phyloP scores from a whole-genome alignment of 2,888 invertebrate species.

The Eupithecia subfuscata region DNA sequence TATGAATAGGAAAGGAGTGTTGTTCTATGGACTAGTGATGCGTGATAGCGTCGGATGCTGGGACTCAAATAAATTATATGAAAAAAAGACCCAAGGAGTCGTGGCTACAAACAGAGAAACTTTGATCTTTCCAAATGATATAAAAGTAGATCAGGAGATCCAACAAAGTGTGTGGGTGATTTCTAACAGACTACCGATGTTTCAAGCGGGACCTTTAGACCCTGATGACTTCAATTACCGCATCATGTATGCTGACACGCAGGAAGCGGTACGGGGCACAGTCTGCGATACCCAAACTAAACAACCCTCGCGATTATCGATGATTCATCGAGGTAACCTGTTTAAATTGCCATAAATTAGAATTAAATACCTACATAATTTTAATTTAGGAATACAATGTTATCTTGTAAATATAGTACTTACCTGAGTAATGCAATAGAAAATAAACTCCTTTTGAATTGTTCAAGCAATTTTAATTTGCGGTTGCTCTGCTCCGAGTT shows the following conservation, averaged over 20 bases:
- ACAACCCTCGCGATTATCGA: constrained; percentile 18
- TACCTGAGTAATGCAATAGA: not conserved
- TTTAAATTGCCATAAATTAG: constrained; percentile 52
- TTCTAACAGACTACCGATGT: constrained; percentile 89
- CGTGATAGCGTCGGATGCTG: constrained; percentile 91
- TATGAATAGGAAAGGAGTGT: constrained; percentile 88
- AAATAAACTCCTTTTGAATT: constrained; percentile 1
- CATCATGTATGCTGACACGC: constrained; percentile 86
- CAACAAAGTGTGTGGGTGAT: constrained; percentile 90
- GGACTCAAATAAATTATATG: constrained; percentile 89
- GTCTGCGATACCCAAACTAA: constrained; percentile 86
- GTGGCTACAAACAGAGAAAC: constrained; percentile 86
- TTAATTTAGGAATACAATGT: not conserved
- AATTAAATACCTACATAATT: constrained; percentile 12
- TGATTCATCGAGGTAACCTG: constrained; percentile 38
- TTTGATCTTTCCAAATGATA: constrained; percentile 91
- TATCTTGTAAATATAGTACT: not conserved
- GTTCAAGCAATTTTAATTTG: not conserved
- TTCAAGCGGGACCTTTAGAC: constrained; percentile 86
- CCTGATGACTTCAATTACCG: constrained; percentile 88
- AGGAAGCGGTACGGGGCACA: constrained; percentile 86
- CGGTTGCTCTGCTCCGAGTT: not conserved
- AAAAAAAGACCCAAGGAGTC: constrained; percentile 84
- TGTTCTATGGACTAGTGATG: constrained; percentile 92
- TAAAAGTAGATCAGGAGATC: constrained; percentile 88